Conservation (phyloP, 2,113 vertebrate species). For the Tenebrosternarchus preto region DNA sequence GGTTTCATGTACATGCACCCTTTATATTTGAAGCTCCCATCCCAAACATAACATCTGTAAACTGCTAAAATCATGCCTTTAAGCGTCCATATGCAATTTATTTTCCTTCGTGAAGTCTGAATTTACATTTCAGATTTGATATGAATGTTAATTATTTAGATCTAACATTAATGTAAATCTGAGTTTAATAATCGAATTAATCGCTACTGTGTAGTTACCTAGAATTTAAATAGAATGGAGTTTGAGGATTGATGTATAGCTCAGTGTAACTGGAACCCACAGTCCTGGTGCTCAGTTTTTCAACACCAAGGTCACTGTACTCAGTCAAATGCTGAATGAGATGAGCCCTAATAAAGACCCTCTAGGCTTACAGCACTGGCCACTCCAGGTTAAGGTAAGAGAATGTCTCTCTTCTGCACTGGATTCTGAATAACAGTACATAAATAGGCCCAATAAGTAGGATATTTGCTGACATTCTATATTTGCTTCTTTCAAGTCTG, state of each 20-base stretch:
- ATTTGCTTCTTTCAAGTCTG: not conserved
- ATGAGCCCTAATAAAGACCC: slow-evolving; percentile 22
- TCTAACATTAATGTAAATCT: too few relatives aligned
- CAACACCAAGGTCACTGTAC: slow-evolving; percentile 38
- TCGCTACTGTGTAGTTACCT: not conserved
- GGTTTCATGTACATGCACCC: not conserved
- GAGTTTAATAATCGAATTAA: not conserved
- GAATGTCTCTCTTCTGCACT: not conserved
- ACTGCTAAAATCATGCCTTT: not conserved
- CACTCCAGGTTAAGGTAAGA: slow-evolving; percentile 23
- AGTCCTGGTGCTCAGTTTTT: slow-evolving; percentile 51
- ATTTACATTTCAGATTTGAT: too few relatives aligned
- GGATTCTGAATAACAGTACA: not conserved
- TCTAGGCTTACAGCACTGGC: slow-evolving; percentile 2
- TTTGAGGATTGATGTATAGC: slow-evolving; percentile 4
- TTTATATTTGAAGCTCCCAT: not conserved
- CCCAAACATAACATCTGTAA: not conserved
- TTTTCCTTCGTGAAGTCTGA: not conserved
- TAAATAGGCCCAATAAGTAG: not conserved
- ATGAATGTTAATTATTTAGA: too few relatives aligned
- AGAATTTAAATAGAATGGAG: not conserved
- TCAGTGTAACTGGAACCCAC: slow-evolving; percentile 53
- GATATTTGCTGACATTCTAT: not conserved
- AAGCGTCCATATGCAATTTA: too few relatives aligned
- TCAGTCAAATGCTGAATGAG: slow-evolving; percentile 38